A percentile compares a stretch with the other conserved stretches of the same genome.
Evolutionary conservation across 1,140 invertebrate species (phyloP).

Genomic region (Pseudomyrmex gracilis): DNA sequence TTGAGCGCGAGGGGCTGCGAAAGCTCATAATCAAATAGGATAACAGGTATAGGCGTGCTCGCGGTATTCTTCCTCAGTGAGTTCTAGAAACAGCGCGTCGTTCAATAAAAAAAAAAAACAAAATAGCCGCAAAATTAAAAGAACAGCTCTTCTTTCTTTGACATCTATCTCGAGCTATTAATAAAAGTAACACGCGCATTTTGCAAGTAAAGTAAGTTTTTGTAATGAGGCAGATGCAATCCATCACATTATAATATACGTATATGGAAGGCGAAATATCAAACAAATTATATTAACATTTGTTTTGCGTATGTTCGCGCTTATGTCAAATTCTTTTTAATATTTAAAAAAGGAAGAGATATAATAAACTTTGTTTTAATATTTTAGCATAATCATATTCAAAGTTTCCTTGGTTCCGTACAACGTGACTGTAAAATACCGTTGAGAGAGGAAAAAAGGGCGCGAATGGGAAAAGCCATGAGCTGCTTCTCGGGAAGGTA

Average conservation of each 20-base stretch:
- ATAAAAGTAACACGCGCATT: too few species aligned
- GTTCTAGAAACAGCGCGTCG: conserved; percentile 10
- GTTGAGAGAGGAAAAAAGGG: conserved; percentile 57
- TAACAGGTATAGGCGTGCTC: conserved; percentile 25
- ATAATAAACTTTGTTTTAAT: conserved; percentile 30
- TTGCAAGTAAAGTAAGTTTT: too few species aligned
- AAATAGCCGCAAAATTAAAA: too few species aligned
- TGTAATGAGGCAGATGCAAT: too few species aligned
- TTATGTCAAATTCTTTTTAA: conserved; percentile 20
- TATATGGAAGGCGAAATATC: background rate
- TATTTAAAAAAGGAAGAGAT: conserved; percentile 17
- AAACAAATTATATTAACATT: conserved; percentile 8
- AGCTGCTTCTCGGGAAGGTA: conserved; percentile 11
- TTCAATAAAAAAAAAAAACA: background rate
- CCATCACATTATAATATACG: background rate
- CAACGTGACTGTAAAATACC: conserved; percentile 37
- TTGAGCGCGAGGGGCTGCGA: conserved; percentile 20
- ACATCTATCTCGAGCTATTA: too few species aligned
- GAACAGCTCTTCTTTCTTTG: too few species aligned
- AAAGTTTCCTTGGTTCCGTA: conserved; percentile 15
- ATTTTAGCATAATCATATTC: conserved; percentile 57
- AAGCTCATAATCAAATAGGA: conserved; percentile 14
- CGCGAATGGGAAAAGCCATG: conserved; percentile 39
- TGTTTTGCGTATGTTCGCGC: too few species aligned
- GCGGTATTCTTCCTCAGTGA: background rate